These are phyloP conservation scores for Intellagama lesueurii DNA, from an alignment of 2,797 vertebrate genomes.

Conservation along the genomic window DNA sequence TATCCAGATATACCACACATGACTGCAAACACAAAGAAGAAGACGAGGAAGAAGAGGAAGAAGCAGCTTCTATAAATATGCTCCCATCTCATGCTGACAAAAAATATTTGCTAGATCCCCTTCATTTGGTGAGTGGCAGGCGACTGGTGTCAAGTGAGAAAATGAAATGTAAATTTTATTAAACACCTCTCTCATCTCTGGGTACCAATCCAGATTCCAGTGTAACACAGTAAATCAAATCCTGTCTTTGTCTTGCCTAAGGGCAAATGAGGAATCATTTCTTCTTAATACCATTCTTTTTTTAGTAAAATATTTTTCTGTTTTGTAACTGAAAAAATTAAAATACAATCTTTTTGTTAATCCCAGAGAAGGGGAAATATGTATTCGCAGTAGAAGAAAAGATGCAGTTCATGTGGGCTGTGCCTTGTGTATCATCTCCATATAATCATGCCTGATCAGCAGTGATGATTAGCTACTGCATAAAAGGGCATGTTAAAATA, in stretches of 20 bases:
- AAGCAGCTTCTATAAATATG: constrained; percentile 56
- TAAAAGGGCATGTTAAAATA: constrained; percentile 65
- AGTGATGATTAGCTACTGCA: constrained; percentile 52
- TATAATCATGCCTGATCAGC: constrained; percentile 47
- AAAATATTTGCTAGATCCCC: constrained; percentile 80
- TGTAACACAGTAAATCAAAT: constrained; percentile 88
- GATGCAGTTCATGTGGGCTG: constrained; percentile 51
- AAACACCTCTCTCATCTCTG: constrained; percentile 88
- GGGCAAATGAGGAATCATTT: constrained; percentile 83
- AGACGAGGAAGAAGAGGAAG: not conserved
- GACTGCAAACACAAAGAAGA: not conserved
- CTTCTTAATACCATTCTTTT: constrained; percentile 84
- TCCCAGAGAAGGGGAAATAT: constrained; percentile 72
- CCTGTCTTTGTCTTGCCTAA: constrained; percentile 81
- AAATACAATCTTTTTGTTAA: constrained; percentile 83
- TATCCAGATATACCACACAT: not conserved
- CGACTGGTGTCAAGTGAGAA: constrained; percentile 86
- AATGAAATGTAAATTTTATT: constrained; percentile 93
- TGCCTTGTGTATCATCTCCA: constrained; percentile 46
- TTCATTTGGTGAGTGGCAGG: constrained; percentile 83
- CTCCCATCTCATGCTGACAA: constrained; percentile 70
- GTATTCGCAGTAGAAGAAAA: constrained; percentile 58
- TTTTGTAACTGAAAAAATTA: constrained; percentile 87
- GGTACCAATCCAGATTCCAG: constrained; percentile 88
- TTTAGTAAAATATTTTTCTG: constrained; percentile 86